phyloP scores from a whole-genome alignment of 2,797 vertebrate species.

The Fistularia tabacaria region DNA sequence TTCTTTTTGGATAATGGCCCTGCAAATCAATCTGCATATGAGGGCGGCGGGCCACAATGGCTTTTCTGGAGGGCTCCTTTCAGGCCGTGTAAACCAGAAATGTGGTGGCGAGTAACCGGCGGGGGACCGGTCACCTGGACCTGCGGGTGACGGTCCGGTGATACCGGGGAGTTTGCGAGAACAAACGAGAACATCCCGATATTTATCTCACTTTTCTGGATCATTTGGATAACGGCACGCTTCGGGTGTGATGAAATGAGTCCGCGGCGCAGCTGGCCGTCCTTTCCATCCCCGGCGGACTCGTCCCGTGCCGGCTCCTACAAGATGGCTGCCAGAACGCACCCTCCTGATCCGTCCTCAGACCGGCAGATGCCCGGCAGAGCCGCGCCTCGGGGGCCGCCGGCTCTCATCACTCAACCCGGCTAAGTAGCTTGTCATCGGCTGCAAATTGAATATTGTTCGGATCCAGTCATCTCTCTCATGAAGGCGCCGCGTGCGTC shows the following conservation, averaged over 20 bases:
- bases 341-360: conserved; percentile 41
- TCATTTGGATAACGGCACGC: conserved; percentile 1
- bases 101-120: conserved; percentile 52
- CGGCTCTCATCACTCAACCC: conserved; percentile 51
- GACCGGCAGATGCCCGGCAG: conserved; percentile 64
- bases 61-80: conserved; percentile 58
- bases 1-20: conserved; percentile 74
- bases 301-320: conserved; percentile 60
- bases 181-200: not conserved
- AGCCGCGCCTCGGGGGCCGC: conserved; percentile 58
- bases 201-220: conserved; percentile 4
- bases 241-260: conserved; percentile 33
- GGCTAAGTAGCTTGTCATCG: conserved; percentile 63
- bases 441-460: conserved; percentile 70
- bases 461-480: conserved; percentile 54
- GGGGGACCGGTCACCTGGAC: not conserved
- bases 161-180: not conserved
- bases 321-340: conserved; percentile 62
- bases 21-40: conserved; percentile 74
- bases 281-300: conserved; percentile 3
- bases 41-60: conserved; percentile 66
- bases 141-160: conserved; percentile 7
- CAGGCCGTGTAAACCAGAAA: conserved; percentile 71
- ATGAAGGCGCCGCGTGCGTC: conserved; percentile 24
- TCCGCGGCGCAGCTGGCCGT: not conserved